Evolutionary conservation across 2,113 vertebrate species (phyloP), one percentile per base, ranked within the genome.

Genomic region (Callipepla californica): DNA sequence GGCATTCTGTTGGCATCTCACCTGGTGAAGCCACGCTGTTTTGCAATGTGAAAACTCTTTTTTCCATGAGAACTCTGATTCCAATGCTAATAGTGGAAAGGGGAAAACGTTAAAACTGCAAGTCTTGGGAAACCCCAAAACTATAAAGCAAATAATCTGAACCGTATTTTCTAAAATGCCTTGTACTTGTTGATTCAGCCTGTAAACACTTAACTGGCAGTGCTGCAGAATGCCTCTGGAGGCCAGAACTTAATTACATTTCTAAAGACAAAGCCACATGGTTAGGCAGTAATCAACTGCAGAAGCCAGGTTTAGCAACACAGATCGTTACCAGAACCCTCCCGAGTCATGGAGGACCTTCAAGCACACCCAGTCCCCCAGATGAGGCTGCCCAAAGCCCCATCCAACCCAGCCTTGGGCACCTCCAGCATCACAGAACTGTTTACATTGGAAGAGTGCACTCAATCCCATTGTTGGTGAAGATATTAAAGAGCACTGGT

Each of bases 171-270:
- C 26, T 32, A 36, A 5, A 32, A 32, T 45, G 22, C 7, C 18
- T 13, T 45, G 30, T 50, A 53, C 18, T 89, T 80, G 13, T 50
- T 61, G 20, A 89, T 14, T 65, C 44, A 40, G 11, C 28, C 44
- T 38, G 58, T 21, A 14, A 25, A 34, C 57, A 15, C 8, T 21
- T 30, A 17, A 5, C 22, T 34, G 72, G 22, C 36, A 66, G 22
- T 22, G 13, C 19, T n/a, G 22, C 62, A 53, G 63, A 2, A 11
- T 0, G 0, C 16, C 30, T 30, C 25, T 38, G 0, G 0, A 68
- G 51, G 67, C 34, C 51, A 74, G 68, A 79, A n/a, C 9, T 6
- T 8, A 25, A 32, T 0, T 70, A 55, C 61, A 34, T 9, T 47
- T 80, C 22, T n/a, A 25, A 45, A 11, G 34, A 28, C 45, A 73